A percentile compares a stretch with the other conserved stretches of the same genome.
Evolutionary conservation across 2,888 invertebrate species (phyloP).

Genomic region (Lysandra coridon): DNA sequence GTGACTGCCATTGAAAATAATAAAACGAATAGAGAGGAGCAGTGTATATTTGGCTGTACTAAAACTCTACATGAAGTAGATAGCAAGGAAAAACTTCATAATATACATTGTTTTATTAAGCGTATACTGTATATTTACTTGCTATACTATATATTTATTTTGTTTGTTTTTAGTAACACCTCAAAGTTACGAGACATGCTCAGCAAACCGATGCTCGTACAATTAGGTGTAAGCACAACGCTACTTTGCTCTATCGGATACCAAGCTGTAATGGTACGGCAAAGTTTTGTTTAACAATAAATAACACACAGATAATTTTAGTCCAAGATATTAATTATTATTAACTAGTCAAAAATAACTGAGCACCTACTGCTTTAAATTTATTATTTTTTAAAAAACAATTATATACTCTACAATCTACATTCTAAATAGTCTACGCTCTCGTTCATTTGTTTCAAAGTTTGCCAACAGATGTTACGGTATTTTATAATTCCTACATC

Average conservation of each 20-base stretch:
- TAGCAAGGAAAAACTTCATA: not conserved
- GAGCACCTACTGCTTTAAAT: too few species aligned
- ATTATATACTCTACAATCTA: not conserved
- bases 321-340: too few species aligned
- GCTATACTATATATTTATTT: not conserved
- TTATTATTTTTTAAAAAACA: not conserved
- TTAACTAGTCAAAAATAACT: not conserved
- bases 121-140: not conserved
- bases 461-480: not conserved
- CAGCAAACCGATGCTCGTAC: constrained; percentile 65
- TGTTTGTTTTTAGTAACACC: constrained; percentile 50
- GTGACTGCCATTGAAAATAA: not conserved
- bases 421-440: not conserved
- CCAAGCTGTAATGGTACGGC: constrained; percentile 62
- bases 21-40: not conserved
- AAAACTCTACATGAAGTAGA: not conserved
- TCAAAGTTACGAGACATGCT: constrained; percentile 55
- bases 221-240: constrained; percentile 60
- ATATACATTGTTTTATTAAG: too few species aligned
- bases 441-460: not conserved
- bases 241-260: constrained; percentile 68
- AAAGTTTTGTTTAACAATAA: not conserved
- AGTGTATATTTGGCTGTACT: not conserved
- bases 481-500: not conserved
- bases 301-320: not conserved